Evolutionary conservation across 2,888 invertebrate genomes (phyloP), one percentile per base, ranked within the genome.

Genomic region (Oscheius sp.): DNA sequence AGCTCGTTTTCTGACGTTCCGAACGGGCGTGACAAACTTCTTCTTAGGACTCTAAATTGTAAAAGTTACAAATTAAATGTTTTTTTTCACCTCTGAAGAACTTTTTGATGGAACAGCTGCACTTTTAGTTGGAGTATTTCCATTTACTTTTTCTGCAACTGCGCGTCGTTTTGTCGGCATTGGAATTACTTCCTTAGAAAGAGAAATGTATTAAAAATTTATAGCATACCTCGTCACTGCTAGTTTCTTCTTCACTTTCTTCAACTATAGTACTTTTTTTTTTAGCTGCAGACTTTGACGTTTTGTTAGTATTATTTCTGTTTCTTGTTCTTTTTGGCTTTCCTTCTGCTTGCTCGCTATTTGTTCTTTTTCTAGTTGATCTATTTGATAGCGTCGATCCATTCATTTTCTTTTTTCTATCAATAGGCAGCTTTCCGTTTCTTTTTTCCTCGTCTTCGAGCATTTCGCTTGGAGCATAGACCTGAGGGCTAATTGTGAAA

Each of bases 401-500:
- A 31, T 64, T 52, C 17, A 27, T 17, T 17, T 52, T 42, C 39
- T 31, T 52, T 23, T 34, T 33, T 23, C 34, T 52, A 12, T 65
- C 65, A n/a, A 2, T 8, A 8, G 67, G 67, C 46, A 23, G 6
- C 29, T 53, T 53, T 48, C 76, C 76, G 25, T 74, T 71, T 31
- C 76, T 33, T 8, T 69, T 66, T 31, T 74, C 58, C 37, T 76
- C 76, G 12, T 69, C 73, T 15, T 68, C 67, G 10, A 76, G 65
- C 34, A 77, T 55, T 6, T 70, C 61, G 25, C 70, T 71, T n/a
- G 77, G 77, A 0, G 73, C 72, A 45, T 61, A 75, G n/a, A 70
- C 48, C 34, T 76, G 45, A 45, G 58, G 25, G 33, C 20, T 12
- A 50, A 10, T 3, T 12, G 5, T 46, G 6, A 20, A 6, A 46